A percentile compares a stretch with the other conserved stretches of the same genome.
phyloP scores from a whole-genome alignment of 2,113 vertebrate genomes.

The Macrotis lagotis region DNA sequence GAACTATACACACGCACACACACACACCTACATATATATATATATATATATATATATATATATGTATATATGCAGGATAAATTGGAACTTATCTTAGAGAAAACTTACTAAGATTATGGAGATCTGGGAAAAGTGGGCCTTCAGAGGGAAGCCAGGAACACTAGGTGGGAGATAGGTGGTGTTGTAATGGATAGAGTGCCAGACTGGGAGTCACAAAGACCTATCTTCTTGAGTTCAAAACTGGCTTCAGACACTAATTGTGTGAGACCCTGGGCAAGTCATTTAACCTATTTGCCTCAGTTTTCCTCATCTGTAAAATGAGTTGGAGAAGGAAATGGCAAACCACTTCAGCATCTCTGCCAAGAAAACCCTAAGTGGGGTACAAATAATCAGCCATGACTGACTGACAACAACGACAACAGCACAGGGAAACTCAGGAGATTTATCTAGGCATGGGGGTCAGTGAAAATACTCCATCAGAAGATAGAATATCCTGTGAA shows the following conservation, averaged over 20 bases:
- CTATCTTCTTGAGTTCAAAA: not conserved
- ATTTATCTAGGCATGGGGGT: not conserved
- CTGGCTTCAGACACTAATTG: not conserved
- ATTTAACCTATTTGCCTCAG: not conserved
- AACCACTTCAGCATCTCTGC: not conserved
- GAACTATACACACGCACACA: too few relatives aligned
- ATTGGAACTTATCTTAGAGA: not conserved
- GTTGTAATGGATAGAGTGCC: not conserved
- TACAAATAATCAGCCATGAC: not conserved
- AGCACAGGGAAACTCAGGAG: not conserved
- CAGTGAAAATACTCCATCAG: not conserved
- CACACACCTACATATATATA: too few relatives aligned
- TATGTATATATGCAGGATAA: not conserved
- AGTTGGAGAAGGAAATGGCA: not conserved
- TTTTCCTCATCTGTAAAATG: not conserved
- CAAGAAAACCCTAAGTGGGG: not conserved
- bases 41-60: too few relatives aligned
- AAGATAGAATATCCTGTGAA: not conserved
- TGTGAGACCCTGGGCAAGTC: not conserved
- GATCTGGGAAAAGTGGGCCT: not conserved
- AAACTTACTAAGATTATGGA: not conserved
- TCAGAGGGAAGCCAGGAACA: not conserved
- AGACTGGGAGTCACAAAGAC: not conserved
- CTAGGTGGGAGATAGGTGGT: not conserved
- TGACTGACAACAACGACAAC: too few relatives aligned